phyloP scores from a whole-genome alignment of 30 jellyfish, hydroid and myxozoan genomes.

The Aurelia aurita complex sp. Pacific region DNA sequence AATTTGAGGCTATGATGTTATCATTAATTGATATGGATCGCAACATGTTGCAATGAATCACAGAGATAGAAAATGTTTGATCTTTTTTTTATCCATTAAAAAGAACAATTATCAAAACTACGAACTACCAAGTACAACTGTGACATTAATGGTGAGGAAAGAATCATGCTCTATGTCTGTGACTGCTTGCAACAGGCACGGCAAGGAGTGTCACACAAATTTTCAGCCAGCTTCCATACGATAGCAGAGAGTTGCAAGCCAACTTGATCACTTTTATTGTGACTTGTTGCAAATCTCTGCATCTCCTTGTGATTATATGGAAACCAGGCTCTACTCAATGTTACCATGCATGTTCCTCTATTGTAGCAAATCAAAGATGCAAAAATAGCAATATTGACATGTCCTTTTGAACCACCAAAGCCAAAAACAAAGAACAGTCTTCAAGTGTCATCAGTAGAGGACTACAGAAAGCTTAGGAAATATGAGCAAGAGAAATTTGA shows the following conservation, averaged over 20 bases:
- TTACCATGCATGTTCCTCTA: no score
- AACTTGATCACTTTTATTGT: no score
- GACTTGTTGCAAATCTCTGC: no score
- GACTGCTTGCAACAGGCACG: no score
- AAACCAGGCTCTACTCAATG: no score
- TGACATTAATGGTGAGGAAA: no score
- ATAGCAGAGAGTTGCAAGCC: no score
- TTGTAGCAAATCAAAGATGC: conserved; percentile 90
- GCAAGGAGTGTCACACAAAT: no score
- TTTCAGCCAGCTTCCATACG: no score
- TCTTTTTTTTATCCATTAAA: background rate
- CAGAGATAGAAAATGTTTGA: background rate
- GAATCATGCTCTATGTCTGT: no score
- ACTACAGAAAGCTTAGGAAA: conserved; percentile 88
- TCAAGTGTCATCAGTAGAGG: conserved; percentile 97
- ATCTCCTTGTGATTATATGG: no score
- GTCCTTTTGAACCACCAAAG: conserved; percentile 99
- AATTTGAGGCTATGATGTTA: background rate
- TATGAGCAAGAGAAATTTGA: conserved; percentile 94
- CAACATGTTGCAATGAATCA: no score
- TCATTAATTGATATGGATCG: background rate
- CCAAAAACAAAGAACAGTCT: conserved; percentile 99
- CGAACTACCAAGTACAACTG: background rate
- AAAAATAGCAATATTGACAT: conserved; percentile 96
- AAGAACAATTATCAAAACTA: background rate